These are phyloP conservation scores for Brachionus manjavacas DNA, from an alignment of 1,140 invertebrate species.

Conservation along the genomic window DNA sequence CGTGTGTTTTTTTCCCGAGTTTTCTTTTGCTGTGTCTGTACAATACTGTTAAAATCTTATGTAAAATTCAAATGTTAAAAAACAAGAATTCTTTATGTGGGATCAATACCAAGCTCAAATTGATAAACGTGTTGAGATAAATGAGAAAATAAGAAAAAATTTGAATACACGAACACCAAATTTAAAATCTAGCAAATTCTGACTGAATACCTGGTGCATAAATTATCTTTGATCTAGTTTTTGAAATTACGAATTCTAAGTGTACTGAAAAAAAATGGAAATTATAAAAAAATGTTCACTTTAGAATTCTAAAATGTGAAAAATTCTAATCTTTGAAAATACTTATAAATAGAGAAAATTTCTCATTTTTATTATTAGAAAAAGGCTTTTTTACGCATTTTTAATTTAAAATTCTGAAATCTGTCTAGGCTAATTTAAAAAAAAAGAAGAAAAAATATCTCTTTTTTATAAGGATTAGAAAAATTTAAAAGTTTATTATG, in stretches of 20 bases:
- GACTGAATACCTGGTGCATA: background rate
- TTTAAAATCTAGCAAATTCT: background rate
- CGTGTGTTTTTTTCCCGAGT: background rate
- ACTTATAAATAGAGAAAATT: background rate
- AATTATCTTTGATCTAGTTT: background rate
- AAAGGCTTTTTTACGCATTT: no score
- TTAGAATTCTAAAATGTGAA: background rate
- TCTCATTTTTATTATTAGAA: background rate
- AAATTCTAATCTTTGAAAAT: background rate
- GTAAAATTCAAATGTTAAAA: background rate
- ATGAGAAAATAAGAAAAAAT: background rate
- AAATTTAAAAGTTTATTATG: no score
- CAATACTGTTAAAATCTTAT: background rate
- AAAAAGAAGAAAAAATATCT: no score
- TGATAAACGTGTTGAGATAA: background rate
- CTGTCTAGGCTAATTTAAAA: no score
- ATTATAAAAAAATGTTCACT: background rate
- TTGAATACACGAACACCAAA: background rate
- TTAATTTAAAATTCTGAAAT: no score
- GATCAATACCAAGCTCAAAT: background rate
- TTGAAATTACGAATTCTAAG: background rate
- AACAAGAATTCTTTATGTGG: background rate
- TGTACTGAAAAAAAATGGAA: background rate
- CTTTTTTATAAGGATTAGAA: no score
- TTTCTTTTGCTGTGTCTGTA: no score